Base-by-base conservation (phyloP, 2,113 vertebrate species). In the Phalacrocorax carbo region DNA sequence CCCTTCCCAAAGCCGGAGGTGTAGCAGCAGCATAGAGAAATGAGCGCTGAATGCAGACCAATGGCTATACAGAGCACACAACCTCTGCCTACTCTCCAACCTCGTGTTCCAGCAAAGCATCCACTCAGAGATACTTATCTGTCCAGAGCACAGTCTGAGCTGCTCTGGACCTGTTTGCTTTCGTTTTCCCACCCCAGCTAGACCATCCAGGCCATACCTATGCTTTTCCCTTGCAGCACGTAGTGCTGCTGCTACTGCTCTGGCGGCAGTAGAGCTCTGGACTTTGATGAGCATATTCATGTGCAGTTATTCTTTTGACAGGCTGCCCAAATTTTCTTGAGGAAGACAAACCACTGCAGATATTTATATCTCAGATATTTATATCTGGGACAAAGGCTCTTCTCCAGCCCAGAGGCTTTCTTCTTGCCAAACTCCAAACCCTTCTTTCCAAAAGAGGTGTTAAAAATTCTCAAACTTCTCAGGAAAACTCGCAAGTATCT, bases 341-440 rank as follows among this genome's bases (percentile, higher is more conserved):
- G 29, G 68, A 94, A 95, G 82, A 86, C 42, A 95, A 94, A 79
- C 72, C 85, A 83, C 68, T 88, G 78, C 34, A 92, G 88, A 90
- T 95, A 90, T 91, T 90, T 86, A 34, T 95, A 93, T 85, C 78
- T 91, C 52, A 82, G 73, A 72, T 90, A 97, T 93, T 94, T 94
- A 60, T 94, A 83, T 88, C 62, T 80, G 40, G 62, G 76, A 94
- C 86, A 95, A 95, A 96, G 49, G 58, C 75, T 93, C 49, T 95
- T 95, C 85, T 92, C 70, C 75, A 93, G 49, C 66, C 42, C 82
- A 94, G 80, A 88, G 38, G 10, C 15, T 66, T 95, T 70, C 55
- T 83, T 20, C 64, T 92, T 86, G 85, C 93, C 92, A 94, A 86
- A 82, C 11, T 86, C 32, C 58, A 93, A 96, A 82, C 0, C 0